These are phyloP conservation scores for crab-eating macaque (Macaca fascicularis) DNA, from an alignment of 2,113 vertebrate species.

Conservation along the genomic window DNA sequence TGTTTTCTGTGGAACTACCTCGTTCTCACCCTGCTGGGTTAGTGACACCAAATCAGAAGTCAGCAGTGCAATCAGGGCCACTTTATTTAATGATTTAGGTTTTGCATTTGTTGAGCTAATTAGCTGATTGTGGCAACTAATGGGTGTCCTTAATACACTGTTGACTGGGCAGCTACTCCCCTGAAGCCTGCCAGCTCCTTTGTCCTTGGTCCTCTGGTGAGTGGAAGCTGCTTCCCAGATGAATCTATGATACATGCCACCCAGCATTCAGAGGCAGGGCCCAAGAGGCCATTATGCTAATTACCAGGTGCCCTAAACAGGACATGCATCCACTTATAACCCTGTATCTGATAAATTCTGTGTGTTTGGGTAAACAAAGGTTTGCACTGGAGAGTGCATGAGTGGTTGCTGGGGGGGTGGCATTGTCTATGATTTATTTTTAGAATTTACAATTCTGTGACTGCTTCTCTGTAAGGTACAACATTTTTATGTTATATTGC, in stretches of 20 bases:
- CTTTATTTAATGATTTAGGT: conserved; percentile 79
- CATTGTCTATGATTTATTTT: background rate
- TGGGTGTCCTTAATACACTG: conserved; percentile 75
- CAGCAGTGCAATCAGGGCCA: conserved; percentile 28
- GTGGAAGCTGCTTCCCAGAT: background rate
- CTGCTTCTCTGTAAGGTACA: background rate
- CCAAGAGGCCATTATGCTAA: background rate
- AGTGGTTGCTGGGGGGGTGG: accelerated
- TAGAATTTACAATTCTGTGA: background rate
- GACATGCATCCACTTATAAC: background rate
- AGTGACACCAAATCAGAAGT: conserved; percentile 71
- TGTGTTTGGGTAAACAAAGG: background rate
- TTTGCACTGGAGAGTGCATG: background rate
- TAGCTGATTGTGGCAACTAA: conserved; percentile 84
- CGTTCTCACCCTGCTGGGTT: conserved; percentile 55
- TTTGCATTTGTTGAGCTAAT: conserved; percentile 84
- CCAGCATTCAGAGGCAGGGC: background rate
- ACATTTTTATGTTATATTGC: background rate
- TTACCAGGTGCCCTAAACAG: background rate
- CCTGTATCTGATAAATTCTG: background rate
- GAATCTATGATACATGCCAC: background rate
- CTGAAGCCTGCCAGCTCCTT: conserved; percentile 77
- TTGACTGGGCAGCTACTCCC: conserved; percentile 76
- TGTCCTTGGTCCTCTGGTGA: conserved; percentile 38
- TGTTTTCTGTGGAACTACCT: background rate